Evolutionary conservation across 2,113 vertebrate genomes (phyloP), one percentile per base, ranked within the genome.

Genomic region (Apus apus): DNA sequence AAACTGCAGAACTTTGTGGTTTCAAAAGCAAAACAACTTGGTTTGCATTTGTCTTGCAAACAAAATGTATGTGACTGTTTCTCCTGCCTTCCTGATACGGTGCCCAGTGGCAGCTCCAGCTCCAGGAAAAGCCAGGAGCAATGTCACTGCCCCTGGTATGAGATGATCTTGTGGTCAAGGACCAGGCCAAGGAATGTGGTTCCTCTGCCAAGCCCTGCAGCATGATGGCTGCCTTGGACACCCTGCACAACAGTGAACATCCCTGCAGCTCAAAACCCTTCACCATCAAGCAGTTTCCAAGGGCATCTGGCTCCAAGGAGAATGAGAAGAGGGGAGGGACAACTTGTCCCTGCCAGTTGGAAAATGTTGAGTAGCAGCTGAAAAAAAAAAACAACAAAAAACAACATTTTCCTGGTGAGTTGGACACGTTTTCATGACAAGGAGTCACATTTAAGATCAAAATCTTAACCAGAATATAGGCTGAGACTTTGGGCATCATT

Each of bases 111-210:
- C 51, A 88, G n/a, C 30, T 87, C 61, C 5, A 15, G 16, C 74
- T 85, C 61, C 19, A 4, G 21, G 50, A 50, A 87, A 62, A 94
- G 82, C 79, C 16, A 5, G 57, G 51, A 90, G 48, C 38, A 48
- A 32, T 11, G 5, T 82, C 83, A 43, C 45, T 30, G 15, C 56
- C 83, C 22, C 75, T 86, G 72, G 85, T 71, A 88, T 92, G 90
- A 0, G 85, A 94, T 76, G 92, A 77, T 40, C 40, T 80, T 86
- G 92, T 56, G 88, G 94, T 88, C 1, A 0, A 90, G 51, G 68
- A 22, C 75, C 85, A 96, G 51, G 79, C 94, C 94, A 95, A 93
- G 64, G 79, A 95, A 92, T 94, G 38, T 70, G 54, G 5, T 15
- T 95, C 11, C 20, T 95, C 40, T 50, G 67, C 82, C 94, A 94